Evolutionary conservation across 1,140 invertebrate genomes (phyloP), one percentile per base, ranked within the genome.

Genomic region (Drosophila ananassae): DNA sequence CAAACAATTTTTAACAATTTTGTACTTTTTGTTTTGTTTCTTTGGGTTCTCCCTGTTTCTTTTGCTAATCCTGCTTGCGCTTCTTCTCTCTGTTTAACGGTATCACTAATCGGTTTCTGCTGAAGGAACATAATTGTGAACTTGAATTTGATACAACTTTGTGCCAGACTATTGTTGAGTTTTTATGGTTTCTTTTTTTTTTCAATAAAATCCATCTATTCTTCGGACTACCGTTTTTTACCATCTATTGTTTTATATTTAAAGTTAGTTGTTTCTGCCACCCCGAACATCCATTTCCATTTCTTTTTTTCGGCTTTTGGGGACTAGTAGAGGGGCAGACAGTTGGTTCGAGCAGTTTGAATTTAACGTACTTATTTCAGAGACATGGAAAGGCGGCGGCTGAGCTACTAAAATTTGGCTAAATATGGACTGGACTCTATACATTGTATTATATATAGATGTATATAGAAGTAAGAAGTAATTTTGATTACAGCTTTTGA

Each of bases 301-400:
- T 37, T 37, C 10, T n/a, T 46, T 17, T 37, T 32, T 32, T 55
- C 46, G 32, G 32, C 9, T 61, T 32, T 52, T 46, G 32, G 32
- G 32, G 9, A 32, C 32, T 32, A 8, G 9, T 32, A 32, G 9
- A n/a, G 30, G 58, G 56, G 54, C 67, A 66, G 50, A 47, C 44
- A 46, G 63, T 79, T 50, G 58, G 73, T 53, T 69, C 78, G 83
- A 89, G 83, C 83, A 68, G 64, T 83, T 89, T 89, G 84, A 79
- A 61, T 89, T 87, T 89, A 89, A 89, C 84, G 83, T 89, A 89
- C 83, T 83, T 73, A 77, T 77, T 89, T 61, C 79, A 89, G 83
- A 89, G 83, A 66, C 62, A 48, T 64, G 74, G 64, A 71, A 51
- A 73, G 83, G 66, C 66, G 64, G 62, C 13, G 32, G 62, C 62